phyloP scores from a whole-genome alignment of 2,113 vertebrate genomes.

The Lichenostomus cassidix region DNA sequence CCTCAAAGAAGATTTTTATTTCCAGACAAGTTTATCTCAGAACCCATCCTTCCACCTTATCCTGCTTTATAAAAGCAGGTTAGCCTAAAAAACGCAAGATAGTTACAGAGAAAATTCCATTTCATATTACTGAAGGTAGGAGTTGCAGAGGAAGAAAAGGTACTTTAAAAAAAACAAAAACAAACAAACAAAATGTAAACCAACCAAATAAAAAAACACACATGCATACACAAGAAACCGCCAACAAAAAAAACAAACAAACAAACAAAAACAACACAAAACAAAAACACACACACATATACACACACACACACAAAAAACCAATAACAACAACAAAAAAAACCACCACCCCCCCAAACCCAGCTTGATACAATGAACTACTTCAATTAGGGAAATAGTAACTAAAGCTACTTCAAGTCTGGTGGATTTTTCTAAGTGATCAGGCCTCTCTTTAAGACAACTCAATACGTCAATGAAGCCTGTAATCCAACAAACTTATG shows the following conservation, averaged over 20 bases:
- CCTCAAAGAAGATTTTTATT: background rate
- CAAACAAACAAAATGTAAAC: background rate
- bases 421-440: background rate
- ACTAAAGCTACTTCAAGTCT: background rate
- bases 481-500: background rate
- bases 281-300: too few relatives aligned
- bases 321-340: too few relatives aligned
- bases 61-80: background rate
- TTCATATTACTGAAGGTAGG: background rate
- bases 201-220: background rate
- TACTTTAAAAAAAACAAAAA: background rate
- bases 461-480: background rate
- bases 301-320: too few relatives aligned
- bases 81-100: background rate
- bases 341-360: background rate
- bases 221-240: background rate
- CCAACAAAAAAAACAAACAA: rapidly evolving
- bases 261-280: background rate
- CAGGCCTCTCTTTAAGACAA: background rate
- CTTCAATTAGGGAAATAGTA: background rate
- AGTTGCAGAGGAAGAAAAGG: background rate
- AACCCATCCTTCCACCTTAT: background rate
- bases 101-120: background rate
- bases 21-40: background rate
- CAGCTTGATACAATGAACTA: background rate